A percentile compares a stretch with the other conserved stretches of the same genome.
phyloP scores from a whole-genome alignment of 2,113 vertebrate species.

The Bubalus kerabau region DNA sequence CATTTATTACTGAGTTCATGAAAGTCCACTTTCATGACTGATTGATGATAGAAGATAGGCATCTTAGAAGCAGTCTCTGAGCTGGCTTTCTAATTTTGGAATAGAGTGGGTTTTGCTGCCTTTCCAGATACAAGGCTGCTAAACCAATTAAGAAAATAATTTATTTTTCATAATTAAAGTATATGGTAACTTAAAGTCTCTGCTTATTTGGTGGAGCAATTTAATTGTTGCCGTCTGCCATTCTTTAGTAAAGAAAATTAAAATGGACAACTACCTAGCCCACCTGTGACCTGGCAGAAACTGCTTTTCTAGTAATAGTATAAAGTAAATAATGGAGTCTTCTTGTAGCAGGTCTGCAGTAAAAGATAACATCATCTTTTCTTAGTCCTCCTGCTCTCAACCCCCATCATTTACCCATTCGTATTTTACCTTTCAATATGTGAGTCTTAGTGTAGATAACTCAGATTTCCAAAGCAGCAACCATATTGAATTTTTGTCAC shows the following conservation, averaged over 20 bases:
- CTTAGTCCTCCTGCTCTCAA: neutral
- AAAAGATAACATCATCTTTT: neutral
- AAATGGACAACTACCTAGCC: neutral
- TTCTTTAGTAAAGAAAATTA: slow-evolving; percentile 24
- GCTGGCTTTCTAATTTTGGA: slow-evolving; percentile 43
- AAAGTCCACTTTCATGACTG: slow-evolving; percentile 54
- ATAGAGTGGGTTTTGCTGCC: slow-evolving; percentile 26
- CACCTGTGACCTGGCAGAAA: slow-evolving; percentile 14
- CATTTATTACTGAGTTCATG: slow-evolving; percentile 54
- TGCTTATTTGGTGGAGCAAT: slow-evolving; percentile 38
- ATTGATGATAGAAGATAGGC: slow-evolving; percentile 21
- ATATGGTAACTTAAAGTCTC: slow-evolving; percentile 19
- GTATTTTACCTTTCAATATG: neutral
- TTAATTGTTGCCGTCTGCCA: slow-evolving; percentile 2
- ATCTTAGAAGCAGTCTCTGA: slow-evolving; percentile 30
- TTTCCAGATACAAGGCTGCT: slow-evolving; percentile 50
- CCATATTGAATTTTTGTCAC: slow-evolving; percentile 33
- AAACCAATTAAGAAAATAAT: slow-evolving; percentile 62
- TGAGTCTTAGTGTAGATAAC: neutral
- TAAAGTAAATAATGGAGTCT: neutral
- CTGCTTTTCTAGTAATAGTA: neutral
- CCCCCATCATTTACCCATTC: neutral
- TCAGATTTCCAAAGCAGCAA: neutral
- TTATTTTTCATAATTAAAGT: slow-evolving; percentile 56
- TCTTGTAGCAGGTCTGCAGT: neutral